phyloP scores from a whole-genome alignment of 35 echinoderm and acorn worm species.

The Acanthaster planci region DNA sequence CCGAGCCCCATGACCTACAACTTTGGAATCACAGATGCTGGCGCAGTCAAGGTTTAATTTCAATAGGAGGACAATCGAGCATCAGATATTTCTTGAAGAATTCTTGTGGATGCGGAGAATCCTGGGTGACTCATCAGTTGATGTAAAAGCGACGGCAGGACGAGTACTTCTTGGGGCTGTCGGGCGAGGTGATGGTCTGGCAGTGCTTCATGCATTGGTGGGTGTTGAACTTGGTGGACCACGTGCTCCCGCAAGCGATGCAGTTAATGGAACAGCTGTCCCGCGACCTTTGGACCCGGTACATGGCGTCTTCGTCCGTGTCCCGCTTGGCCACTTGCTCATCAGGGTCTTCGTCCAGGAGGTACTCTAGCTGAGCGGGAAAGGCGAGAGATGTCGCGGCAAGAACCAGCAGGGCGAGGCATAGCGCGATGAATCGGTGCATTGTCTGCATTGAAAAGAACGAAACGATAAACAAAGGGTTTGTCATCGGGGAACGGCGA shows the following conservation, averaged over 20 bases:
- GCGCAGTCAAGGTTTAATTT: no score
- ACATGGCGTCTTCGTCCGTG: neutral
- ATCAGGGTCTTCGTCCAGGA: neutral
- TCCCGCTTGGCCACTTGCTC: neutral
- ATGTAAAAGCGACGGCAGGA: neutral
- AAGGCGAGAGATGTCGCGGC: neutral
- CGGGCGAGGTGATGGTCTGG: neutral
- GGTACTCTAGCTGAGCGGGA: constrained; percentile 7
- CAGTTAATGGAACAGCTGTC: constrained; percentile 11
- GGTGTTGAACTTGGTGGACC: neutral
- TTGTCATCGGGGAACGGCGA: no score
- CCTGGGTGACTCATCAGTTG: no score
- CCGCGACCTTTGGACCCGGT: neutral
- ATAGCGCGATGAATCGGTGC: neutral
- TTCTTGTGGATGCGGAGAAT: no score
- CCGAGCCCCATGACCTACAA: no score
- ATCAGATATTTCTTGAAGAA: no score
- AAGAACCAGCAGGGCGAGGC: neutral
- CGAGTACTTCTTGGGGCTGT: neutral
- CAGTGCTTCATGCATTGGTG: constrained; percentile 19
- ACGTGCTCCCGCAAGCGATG: neutral
- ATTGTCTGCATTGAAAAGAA: neutral
- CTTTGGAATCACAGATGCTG: no score
- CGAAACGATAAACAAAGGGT: neutral
- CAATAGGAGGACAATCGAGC: no score